Conservation (phyloP, 2,113 vertebrate genomes). For the Gallinago jamesoni region DNA sequence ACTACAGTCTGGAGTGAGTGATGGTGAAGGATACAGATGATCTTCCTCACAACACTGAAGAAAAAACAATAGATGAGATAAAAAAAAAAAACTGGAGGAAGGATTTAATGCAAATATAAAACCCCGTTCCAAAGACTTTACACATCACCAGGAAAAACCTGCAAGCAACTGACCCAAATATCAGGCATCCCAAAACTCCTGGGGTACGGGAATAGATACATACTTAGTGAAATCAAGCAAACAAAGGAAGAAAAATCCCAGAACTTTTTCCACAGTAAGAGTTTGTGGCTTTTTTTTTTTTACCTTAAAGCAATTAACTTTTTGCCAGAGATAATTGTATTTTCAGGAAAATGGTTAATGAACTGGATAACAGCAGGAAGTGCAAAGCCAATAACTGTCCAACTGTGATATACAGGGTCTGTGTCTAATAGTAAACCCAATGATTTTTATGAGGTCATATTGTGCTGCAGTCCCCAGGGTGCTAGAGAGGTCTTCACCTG, state of each 20-base stretch:
- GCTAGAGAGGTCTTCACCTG: not conserved
- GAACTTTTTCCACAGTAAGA: conserved; percentile 12
- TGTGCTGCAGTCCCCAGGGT: not conserved
- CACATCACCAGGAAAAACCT: not conserved
- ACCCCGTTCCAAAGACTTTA: not conserved
- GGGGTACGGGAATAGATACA: not conserved
- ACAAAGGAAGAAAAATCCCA: not conserved
- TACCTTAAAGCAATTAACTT: conserved; percentile 31
- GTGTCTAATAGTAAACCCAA: conserved; percentile 51
- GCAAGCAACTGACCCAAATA: not conserved
- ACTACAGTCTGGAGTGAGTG: not conserved
- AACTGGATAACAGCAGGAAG: conserved; percentile 62
- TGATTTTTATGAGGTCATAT: conserved; percentile 38
- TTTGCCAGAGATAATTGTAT: conserved; percentile 64
- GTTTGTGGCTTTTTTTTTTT: not conserved
- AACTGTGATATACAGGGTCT: conserved; percentile 53
- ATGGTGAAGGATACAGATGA: not conserved
- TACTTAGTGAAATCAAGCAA: not conserved
- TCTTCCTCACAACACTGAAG: not conserved
- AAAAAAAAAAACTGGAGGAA: not conserved
- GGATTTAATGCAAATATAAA: not conserved
- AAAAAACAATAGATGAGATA: not conserved
- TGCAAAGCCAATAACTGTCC: conserved; percentile 55
- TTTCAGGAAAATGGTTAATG: conserved; percentile 66
- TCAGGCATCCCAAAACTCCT: not conserved